Evolutionary conservation across 2,888 invertebrate genomes (phyloP), one percentile per base, ranked within the genome.

Genomic region (Rapana venosa): DNA sequence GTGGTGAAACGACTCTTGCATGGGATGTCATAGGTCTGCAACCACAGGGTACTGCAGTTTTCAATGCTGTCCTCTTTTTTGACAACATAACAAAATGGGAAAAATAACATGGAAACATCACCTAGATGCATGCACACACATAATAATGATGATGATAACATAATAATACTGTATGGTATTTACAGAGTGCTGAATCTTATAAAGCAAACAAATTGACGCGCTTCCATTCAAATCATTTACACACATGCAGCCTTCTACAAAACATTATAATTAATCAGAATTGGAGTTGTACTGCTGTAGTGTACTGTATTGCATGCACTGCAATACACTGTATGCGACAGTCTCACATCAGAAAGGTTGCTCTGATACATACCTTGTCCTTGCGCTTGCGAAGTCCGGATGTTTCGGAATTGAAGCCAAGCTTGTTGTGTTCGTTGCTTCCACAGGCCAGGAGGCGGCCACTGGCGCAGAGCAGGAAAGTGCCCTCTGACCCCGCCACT

Each of bases 391-490:
- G 92, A 22, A 96, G 92, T 8, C 96, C 96, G 17, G 94, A 94
- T 5, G 95, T 95, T 85, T 94, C 92, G 36, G 94, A 94, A 92
- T 96, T 96, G 90, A 96, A 94, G 32, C 96, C 96, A 1, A 96
- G 94, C 92, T 96, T 96, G 92, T 96, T 96, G 90, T 94, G 91
- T 91, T 96, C 95, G 90, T 96, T 96, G 90, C 95, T 96, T 15
- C 96, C 96, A 92, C 95, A 95, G 0, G 96, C 96, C 58, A 96
- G 91, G 20, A 96, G 93, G 30, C 95, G 91, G 0, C 96, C 96
- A 90, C 94, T 95, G 66, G 92, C 92, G 26, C 95, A 95, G 36
- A 96, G 90, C 20, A 96, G 92, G 90, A 96, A 95, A 13, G 95
- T 94, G 26, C 95, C 94, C 84, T 96, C 96, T 66, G 93, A 88